Evolutionary conservation across 1,140 invertebrate species (phyloP), one percentile per base, ranked within the genome.

Genomic region (Tetragonula clypearis): DNA sequence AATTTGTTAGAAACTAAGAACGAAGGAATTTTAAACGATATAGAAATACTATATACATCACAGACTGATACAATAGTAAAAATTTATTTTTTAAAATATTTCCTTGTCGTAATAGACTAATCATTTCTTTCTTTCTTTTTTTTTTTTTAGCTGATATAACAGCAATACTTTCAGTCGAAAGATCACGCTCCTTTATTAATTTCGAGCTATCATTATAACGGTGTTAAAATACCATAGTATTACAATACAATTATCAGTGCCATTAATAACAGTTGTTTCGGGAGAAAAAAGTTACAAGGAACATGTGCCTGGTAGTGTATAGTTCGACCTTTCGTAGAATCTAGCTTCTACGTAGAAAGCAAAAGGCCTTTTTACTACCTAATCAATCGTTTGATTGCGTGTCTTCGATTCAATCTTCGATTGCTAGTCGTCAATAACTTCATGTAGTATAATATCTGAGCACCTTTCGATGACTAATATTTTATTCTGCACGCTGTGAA

Each of bases 331-430:
- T 72, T 41, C 14, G 23, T 1, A 72, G 53, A n/a, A 53, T 53
- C 14, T 21, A 49, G 21, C 30, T 71, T 1, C 21, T 23, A 23
- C 35, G 35, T 1, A 35, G 19, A 49, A 71, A 21, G 19, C 35
- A 41, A 30, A 21, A 41, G 41, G 35, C 14, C 35, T 68, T 21
- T 9, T 68, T 35, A 14, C 35, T 30, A 23, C 19, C 35, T 71
- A 30, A 71, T 71, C 35, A 49, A 71, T 71, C 68, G 21, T 35
- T 41, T 35, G 66, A 69, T 69, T 30, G 66, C 68, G 68, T 71
- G 68, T 14, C 68, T 35, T 35, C 35, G 35, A 35, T 35, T 35
- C 35, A 35, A 35, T 35, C 35, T 35, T 35, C 35, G 21, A 14
- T 1, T 23, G 30, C 12, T 35, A 71, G 11, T 14, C 35, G 11